Conservation (phyloP, 2,797 vertebrate genomes). For the Emydoidea blandingii region DNA sequence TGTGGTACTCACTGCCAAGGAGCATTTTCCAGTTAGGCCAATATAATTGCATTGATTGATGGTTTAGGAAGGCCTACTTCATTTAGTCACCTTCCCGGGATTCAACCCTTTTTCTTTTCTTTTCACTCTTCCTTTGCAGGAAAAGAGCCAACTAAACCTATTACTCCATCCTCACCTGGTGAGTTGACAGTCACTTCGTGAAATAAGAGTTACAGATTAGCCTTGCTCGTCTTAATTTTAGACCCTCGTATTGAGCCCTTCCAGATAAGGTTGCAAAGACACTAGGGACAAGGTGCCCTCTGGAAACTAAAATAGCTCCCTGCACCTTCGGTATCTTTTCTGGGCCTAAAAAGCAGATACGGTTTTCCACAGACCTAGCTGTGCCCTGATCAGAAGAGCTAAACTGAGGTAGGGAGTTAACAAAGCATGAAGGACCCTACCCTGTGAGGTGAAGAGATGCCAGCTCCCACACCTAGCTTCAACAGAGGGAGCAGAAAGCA, state of each 20-base stretch:
- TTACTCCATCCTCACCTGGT: constrained; percentile 53
- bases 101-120: constrained; percentile 8
- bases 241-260: background rate
- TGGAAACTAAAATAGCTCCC: too few relatives aligned
- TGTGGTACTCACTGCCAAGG: background rate
- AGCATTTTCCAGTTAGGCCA: too few relatives aligned
- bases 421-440: too few relatives aligned
- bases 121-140: constrained; percentile 47
- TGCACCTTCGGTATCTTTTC: too few relatives aligned
- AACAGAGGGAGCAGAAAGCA: background rate
- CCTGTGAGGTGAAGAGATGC: too few relatives aligned
- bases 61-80: background rate
- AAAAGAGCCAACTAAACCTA: constrained; percentile 59
- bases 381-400: too few relatives aligned
- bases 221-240: background rate
- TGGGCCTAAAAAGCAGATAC: too few relatives aligned
- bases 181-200: background rate
- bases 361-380: too few relatives aligned
- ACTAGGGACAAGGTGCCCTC: too few relatives aligned
- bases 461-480: too few relatives aligned
- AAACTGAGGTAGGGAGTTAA: too few relatives aligned
- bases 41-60: background rate
- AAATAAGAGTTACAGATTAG: background rate
- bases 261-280: background rate
- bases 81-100: background rate